These are phyloP conservation scores for Romanomermis culicivorax DNA, from an alignment of 2,888 invertebrate species.

Conservation along the genomic window DNA sequence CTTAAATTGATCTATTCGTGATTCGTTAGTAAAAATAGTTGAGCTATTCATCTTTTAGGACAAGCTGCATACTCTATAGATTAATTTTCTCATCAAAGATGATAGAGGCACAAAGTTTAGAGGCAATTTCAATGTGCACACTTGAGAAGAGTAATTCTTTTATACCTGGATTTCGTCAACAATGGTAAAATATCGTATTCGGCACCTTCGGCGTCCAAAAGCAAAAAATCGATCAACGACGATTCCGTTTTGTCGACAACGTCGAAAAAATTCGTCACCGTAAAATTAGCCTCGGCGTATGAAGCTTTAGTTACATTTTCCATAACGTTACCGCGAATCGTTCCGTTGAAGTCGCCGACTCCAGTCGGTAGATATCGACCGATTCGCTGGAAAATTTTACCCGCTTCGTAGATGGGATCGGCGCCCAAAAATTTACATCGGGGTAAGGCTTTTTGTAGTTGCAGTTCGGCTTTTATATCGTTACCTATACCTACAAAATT, in stretches of 20 bases:
- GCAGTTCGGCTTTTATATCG: neutral
- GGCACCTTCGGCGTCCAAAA: constrained; percentile 1
- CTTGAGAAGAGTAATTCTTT: too few relatives aligned
- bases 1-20: too few relatives aligned
- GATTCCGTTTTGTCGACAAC: neutral
- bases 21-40: too few relatives aligned
- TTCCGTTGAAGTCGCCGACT: neutral
- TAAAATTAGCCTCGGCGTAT: neutral
- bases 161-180: too few relatives aligned
- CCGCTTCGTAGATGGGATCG: neutral
- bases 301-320: neutral
- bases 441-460: neutral
- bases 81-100: too few relatives aligned
- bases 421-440: neutral
- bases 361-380: neutral
- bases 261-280: neutral
- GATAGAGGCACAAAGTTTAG: too few relatives aligned
- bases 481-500: neutral
- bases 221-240: neutral
- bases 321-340: neutral
- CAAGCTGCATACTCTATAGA: too few relatives aligned
- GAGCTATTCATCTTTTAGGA: too few relatives aligned
- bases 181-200: neutral
- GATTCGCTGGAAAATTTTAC: neutral
- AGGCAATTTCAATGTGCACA: too few relatives aligned